Conservation (phyloP, 2,113 vertebrate genomes). For the Caranx melampygus region DNA sequence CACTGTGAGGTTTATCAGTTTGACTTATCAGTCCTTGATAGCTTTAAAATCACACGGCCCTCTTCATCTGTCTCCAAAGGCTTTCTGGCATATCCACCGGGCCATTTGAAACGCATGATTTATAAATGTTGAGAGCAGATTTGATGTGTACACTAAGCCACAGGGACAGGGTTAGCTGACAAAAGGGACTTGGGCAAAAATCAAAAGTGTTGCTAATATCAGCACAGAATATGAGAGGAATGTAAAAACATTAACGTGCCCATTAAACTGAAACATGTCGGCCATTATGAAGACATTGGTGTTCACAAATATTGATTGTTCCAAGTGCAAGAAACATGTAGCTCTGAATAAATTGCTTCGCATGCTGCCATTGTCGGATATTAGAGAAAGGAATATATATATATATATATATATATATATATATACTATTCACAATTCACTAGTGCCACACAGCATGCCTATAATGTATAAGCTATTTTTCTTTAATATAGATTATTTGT, state of each 20-base stretch:
- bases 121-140: constrained; percentile 28
- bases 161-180: background rate
- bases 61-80: constrained; percentile 30
- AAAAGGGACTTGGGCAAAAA: constrained; percentile 1
- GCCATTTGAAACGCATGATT: constrained; percentile 40
- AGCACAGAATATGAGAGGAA: background rate
- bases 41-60: constrained; percentile 39
- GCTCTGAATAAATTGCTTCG: background rate
- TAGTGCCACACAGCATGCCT: background rate
- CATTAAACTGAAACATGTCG: constrained; percentile 10
- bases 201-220: background rate
- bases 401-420: too few relatives aligned
- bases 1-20: constrained; percentile 58
- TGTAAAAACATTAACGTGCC: background rate
- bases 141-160: background rate
- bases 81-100: constrained; percentile 32
- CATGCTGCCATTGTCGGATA: background rate
- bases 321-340: constrained; percentile 7
- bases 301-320: constrained; percentile 1
- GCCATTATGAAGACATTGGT: background rate
- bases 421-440: background rate
- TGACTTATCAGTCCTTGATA: constrained; percentile 70
- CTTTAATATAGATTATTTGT: constrained; percentile 55
- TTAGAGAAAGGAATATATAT: background rate
- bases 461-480: constrained; percentile 6